Base-by-base conservation (phyloP, 2,888 invertebrate species). In the Scelioninae gen. 1 region DNA sequence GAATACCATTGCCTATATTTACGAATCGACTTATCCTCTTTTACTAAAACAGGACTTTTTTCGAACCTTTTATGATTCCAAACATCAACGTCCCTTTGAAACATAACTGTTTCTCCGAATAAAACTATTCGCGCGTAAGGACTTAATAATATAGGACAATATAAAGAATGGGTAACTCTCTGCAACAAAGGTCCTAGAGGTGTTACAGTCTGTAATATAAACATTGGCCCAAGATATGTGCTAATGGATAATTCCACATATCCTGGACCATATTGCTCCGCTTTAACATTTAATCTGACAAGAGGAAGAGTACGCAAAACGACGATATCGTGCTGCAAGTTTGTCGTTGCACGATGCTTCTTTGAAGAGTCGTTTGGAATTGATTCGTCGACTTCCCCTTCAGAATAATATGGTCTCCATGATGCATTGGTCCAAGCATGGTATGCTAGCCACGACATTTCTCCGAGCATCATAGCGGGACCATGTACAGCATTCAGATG, bases 31-130 rank as follows among this genome's bases (percentile, higher is more conserved):
- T 94, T 94, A 90, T 98, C 98, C 71, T 96, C 95, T 82, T 94
- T 94, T 0, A 96, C 95, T 78, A 97, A 93, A 0, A 95, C 89
- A 0, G 98, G 97, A 0, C 95, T 94, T 40, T 94, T 94, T 0
- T 95, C 93, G 90, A 95, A 98, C 9, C 93, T 94, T 89, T 98
- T 98, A 92, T 95, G 95, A 91, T 97, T 97, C 98, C 98, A 98
- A 5, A 98, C 95, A 82, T 94, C 94, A 0, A 98, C 94, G 90
- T 98, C 98, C 0, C 98, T 94, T 90, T 97, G 95, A 87, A 98
- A 95, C 95, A 96, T 95, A 15, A 94, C 90, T 7, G 94, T 94
- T 91, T 98, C 97, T 0, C 94, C 95, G 0, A 94, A 90, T 1
- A 97, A 93, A 13, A 95, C 92, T 10, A 96, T 91, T 63, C 95